phyloP scores from a whole-genome alignment of 2,797 vertebrate species.

The Phalloptychus januarius region DNA sequence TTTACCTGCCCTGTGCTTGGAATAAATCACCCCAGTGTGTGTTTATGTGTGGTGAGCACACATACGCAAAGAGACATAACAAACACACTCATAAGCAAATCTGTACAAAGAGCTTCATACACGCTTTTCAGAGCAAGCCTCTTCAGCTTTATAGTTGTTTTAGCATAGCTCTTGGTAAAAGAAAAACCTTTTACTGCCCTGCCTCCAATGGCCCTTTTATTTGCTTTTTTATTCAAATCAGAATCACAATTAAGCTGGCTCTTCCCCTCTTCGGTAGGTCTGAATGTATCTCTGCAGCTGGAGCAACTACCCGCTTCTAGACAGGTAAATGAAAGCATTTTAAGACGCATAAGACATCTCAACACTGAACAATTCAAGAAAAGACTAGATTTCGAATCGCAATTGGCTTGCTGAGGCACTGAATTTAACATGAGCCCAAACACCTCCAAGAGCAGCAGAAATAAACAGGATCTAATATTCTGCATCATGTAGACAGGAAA shows the following conservation, averaged over 20 bases:
- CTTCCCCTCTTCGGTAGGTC: constrained; percentile 51
- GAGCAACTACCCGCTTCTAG: constrained; percentile 46
- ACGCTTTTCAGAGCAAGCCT: constrained; percentile 62
- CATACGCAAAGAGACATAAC: constrained; percentile 39
- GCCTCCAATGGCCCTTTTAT: constrained; percentile 72
- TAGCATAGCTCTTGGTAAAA: constrained; percentile 75
- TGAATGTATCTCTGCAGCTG: constrained; percentile 61
- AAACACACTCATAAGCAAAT: constrained; percentile 63
- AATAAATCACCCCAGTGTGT: constrained; percentile 77
- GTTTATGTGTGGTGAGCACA: constrained; percentile 41
- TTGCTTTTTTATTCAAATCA: constrained; percentile 83
- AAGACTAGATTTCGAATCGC: constrained; percentile 16
- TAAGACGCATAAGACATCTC: not conserved
- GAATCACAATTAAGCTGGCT: constrained; percentile 79
- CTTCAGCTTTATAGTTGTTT: constrained; percentile 78
- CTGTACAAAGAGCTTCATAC: constrained; percentile 82
- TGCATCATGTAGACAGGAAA: constrained; percentile 48
- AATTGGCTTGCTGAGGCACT: constrained; percentile 26
- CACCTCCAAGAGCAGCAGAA: constrained; percentile 34
- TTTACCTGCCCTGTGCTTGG: constrained; percentile 84
- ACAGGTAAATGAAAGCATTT: not conserved
- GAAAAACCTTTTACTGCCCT: constrained; percentile 83
- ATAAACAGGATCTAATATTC: constrained; percentile 64
- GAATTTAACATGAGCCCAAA: constrained; percentile 42
- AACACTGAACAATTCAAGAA: not conserved